Conservation (phyloP, 2,113 vertebrate species). For the Saccopteryx bilineata region DNA sequence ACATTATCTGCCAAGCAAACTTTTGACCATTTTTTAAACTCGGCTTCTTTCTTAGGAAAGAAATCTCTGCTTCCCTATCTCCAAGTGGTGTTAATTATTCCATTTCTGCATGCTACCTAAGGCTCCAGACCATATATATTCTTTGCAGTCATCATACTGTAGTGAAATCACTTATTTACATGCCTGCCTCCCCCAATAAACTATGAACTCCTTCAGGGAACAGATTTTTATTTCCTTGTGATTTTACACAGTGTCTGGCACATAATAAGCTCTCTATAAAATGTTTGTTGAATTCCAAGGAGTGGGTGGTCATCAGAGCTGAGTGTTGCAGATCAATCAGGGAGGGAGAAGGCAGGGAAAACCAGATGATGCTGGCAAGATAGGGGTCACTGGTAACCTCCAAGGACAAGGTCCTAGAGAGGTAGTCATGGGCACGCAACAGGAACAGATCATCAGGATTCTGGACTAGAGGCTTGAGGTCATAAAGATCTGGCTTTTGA, state of each 20-base stretch:
- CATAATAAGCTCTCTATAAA: slow-evolving; percentile 40
- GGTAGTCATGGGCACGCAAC: neutral
- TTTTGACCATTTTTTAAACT: neutral
- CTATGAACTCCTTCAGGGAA: neutral
- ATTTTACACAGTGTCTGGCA: slow-evolving; percentile 44
- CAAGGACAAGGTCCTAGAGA: neutral
- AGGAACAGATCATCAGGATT: neutral
- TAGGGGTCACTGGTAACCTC: neutral
- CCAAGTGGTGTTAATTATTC: neutral
- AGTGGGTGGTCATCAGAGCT: slow-evolving; percentile 1
- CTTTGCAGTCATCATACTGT: neutral
- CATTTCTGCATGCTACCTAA: neutral
- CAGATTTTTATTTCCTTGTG: slow-evolving; percentile 13
- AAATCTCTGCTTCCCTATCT: neutral
- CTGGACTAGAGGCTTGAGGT: neutral
- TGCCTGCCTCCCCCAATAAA: neutral
- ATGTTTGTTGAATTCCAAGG: slow-evolving; percentile 22
- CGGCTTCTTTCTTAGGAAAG: neutral
- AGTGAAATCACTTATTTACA: slow-evolving; percentile 6
- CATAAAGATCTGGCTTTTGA: neutral
- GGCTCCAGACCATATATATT: neutral
- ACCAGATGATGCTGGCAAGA: neutral
- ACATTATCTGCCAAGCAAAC: neutral
- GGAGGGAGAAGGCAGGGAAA: neutral
- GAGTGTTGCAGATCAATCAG: neutral